Evolutionary conservation across 2,888 invertebrate species (phyloP).

Genomic region (Isotomurus palustris): DNA sequence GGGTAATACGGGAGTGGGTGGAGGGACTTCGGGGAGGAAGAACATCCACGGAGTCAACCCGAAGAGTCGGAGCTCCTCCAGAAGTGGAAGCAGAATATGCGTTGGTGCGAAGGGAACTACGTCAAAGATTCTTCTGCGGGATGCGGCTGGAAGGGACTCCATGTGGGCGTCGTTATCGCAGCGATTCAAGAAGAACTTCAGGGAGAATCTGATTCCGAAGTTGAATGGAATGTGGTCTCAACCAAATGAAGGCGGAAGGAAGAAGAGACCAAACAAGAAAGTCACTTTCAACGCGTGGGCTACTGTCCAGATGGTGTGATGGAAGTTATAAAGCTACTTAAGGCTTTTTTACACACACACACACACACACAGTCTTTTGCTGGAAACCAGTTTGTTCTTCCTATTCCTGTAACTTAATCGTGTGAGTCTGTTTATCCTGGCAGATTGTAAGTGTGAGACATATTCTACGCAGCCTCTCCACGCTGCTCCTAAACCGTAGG

Average conservation of each 20-base stretch:
- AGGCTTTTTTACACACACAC: too few relatives aligned
- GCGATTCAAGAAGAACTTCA: conserved; percentile 43
- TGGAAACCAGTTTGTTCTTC: too few relatives aligned
- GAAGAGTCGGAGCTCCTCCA: conserved; percentile 3
- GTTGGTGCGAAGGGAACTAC: conserved; percentile 41
- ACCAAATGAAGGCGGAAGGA: conserved; percentile 36
- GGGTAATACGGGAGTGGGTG: conserved; percentile 11
- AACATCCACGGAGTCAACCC: conserved; percentile 7
- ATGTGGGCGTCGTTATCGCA: conserved; percentile 45
- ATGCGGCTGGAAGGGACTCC: conserved; percentile 40
- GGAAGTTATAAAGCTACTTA: too few relatives aligned
- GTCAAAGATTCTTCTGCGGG: conserved; percentile 43
- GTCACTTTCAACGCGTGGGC: conserved; percentile 47
- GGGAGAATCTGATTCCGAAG: conserved; percentile 44
- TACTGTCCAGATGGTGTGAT: conserved; percentile 45
- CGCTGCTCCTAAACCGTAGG: too few relatives aligned
- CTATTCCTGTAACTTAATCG: too few relatives aligned
- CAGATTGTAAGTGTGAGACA: too few relatives aligned
- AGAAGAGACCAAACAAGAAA: conserved; percentile 43
- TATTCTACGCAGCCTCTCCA: too few relatives aligned
- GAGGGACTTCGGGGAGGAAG: conserved; percentile 11
- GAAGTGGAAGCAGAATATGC: conserved; percentile 24
- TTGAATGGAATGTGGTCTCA: conserved; percentile 45
- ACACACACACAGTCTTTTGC: too few relatives aligned
- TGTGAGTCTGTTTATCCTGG: too few relatives aligned